A percentile compares a stretch with the other conserved stretches of the same genome.
Conservation (phyloP, 2,113 vertebrate genomes). For the Rousettus leschenaultii region DNA sequence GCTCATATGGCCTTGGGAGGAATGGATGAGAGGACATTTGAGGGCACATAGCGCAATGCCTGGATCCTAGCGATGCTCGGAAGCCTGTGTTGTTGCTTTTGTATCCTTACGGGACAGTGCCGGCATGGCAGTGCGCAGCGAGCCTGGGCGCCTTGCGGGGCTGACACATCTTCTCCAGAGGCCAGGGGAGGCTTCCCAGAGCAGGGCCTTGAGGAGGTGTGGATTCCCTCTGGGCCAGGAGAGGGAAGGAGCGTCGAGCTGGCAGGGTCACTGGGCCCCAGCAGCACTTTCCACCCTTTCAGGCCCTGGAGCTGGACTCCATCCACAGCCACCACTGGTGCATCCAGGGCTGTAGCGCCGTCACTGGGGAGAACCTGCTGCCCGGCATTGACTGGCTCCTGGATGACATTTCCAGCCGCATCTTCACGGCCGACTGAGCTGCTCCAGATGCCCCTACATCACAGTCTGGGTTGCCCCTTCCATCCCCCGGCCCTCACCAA, state of each 20-base stretch:
- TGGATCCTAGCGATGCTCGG: not conserved
- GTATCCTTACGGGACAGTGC: not conserved
- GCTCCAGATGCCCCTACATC: not conserved
- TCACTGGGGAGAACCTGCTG: constrained; percentile 91
- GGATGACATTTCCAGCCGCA: constrained; percentile 81
- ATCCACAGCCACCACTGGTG: constrained; percentile 94
- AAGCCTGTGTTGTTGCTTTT: not conserved
- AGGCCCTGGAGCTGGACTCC: constrained; percentile 87
- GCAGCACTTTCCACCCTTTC: not conserved
- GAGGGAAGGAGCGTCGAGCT: fast-evolving
- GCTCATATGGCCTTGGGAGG: not conserved
- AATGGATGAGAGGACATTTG: not conserved
- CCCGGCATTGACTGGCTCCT: constrained; percentile 89
- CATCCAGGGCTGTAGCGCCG: constrained; percentile 91
- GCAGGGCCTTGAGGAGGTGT: not conserved
- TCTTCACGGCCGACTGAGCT: constrained; percentile 79
- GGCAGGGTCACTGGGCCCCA: not conserved
- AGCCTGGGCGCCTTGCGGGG: not conserved
- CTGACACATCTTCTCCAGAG: not conserved
- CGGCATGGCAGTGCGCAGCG: not conserved
- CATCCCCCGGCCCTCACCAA: not conserved
- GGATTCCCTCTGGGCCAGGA: not conserved
- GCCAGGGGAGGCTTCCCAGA: not conserved
- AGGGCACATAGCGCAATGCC: not conserved
- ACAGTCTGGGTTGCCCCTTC: not conserved